phyloP scores from a whole-genome alignment of 35 echinoderm and acorn worm genomes.

The Eucidaris tribuloides region DNA sequence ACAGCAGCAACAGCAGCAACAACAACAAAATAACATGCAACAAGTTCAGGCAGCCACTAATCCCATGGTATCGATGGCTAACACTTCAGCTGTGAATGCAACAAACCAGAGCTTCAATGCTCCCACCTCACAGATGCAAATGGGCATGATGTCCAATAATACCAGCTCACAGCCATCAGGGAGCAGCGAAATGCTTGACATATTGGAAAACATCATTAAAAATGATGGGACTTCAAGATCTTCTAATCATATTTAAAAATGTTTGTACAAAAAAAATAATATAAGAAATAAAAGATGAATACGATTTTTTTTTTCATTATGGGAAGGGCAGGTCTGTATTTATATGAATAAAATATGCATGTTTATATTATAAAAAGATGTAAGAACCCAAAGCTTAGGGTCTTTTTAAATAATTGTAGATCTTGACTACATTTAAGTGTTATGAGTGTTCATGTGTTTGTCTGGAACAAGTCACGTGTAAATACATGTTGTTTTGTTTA shows the following conservation, averaged over 20 bases:
- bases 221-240: constrained; percentile 14
- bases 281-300: not conserved
- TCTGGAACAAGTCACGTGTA: constrained; percentile 3
- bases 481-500: not conserved
- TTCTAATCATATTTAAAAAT: not conserved
- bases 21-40: not conserved
- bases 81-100: not conserved
- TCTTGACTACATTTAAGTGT: not conserved
- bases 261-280: not conserved
- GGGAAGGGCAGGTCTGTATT: constrained; percentile 17
- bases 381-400: not conserved
- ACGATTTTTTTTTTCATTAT: constrained; percentile 3
- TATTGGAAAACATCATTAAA: constrained; percentile 24
- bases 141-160: not conserved
- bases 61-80: not conserved
- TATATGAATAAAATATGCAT: constrained; percentile 42
- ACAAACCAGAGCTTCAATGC: not conserved
- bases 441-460: not conserved
- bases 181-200: not conserved
- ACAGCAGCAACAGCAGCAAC: not conserved
- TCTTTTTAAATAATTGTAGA: constrained; percentile 20
- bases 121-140: not conserved
- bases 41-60: not conserved
- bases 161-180: not conserved
- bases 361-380: constrained; percentile 9